phyloP scores from a whole-genome alignment of 2,797 vertebrate species.

The Coilia nasus region DNA sequence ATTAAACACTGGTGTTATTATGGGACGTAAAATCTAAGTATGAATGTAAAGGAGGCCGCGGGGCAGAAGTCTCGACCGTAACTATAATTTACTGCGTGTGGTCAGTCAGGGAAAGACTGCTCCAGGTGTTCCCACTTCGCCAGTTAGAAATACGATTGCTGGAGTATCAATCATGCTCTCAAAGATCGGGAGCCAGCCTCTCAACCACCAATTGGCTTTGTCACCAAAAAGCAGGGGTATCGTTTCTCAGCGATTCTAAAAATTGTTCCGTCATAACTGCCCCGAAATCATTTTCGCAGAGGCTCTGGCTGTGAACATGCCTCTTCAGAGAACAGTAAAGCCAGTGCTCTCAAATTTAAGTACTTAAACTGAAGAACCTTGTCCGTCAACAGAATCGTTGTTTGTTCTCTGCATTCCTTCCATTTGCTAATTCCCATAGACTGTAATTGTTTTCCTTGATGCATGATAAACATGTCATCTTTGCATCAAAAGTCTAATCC shows the following conservation, averaged over 20 bases:
- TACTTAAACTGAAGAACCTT: slow-evolving; percentile 42
- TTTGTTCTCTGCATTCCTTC: slow-evolving; percentile 37
- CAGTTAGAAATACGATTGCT: slow-evolving; percentile 67
- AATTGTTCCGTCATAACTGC: slow-evolving; percentile 64
- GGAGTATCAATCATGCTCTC: slow-evolving; percentile 71
- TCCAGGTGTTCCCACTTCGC: slow-evolving; percentile 79
- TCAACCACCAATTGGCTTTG: slow-evolving; percentile 70
- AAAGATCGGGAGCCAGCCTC: slow-evolving; percentile 66
- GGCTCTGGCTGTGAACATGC: slow-evolving; percentile 55
- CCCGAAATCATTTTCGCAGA: slow-evolving; percentile 72
- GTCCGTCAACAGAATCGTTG: slow-evolving; percentile 6
- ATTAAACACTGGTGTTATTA: slow-evolving; percentile 68
- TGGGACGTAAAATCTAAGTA: slow-evolving; percentile 68
- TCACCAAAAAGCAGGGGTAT: slow-evolving; percentile 68
- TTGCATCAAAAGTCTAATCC: slow-evolving; percentile 28
- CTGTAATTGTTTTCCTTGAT: slow-evolving; percentile 47
- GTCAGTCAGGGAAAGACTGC: slow-evolving; percentile 68
- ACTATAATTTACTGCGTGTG: slow-evolving; percentile 76
- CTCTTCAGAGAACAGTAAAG: slow-evolving; percentile 55
- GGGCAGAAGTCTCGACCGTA: slow-evolving; percentile 65
- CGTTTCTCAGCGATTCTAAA: slow-evolving; percentile 66
- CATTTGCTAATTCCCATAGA: slow-evolving; percentile 38
- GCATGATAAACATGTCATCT: slow-evolving; percentile 35
- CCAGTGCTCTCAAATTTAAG: slow-evolving; percentile 49
- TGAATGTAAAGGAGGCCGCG: slow-evolving; percentile 65